phyloP scores from a whole-genome alignment of 2,888 invertebrate genomes.

The Plusia festucae region DNA sequence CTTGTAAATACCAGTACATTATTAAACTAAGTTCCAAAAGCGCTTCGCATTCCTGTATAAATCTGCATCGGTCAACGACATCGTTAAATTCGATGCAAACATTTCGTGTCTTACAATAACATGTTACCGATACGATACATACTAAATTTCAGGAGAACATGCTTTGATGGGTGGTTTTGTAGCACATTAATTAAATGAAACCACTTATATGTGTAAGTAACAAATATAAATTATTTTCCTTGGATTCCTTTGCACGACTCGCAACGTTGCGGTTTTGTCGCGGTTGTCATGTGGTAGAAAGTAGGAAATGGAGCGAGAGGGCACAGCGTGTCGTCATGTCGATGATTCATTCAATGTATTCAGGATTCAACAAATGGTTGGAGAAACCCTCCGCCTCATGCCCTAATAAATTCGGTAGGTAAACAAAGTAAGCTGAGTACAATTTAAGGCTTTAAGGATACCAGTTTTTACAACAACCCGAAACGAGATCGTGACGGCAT shows the following conservation, averaged over 20 bases:
- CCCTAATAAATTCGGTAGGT: constrained; percentile 24
- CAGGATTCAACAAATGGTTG: constrained; percentile 40
- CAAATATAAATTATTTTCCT: constrained; percentile 53
- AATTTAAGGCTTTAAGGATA: constrained; percentile 44
- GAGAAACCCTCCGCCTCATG: constrained; percentile 50
- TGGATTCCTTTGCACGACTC: constrained; percentile 55
- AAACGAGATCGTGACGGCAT: constrained; percentile 81
- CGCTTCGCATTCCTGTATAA: constrained; percentile 49
- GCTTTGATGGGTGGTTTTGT: not conserved
- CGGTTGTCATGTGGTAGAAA: constrained; percentile 65
- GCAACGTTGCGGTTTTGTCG: constrained; percentile 50
- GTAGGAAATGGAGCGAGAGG: constrained; percentile 68
- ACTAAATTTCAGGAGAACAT: not conserved
- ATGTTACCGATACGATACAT: constrained; percentile 28
- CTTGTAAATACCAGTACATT: constrained; percentile 63
- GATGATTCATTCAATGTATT: constrained; percentile 63
- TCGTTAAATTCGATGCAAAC: constrained; percentile 55
- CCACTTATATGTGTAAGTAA: not conserved
- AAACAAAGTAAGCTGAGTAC: constrained; percentile 32
- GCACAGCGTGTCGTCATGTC: constrained; percentile 60
- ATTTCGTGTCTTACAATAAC: constrained; percentile 50
- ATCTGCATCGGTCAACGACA: constrained; percentile 52
- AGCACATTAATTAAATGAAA: not conserved
- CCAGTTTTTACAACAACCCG: constrained; percentile 70
- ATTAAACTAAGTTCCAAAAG: constrained; percentile 53